Conservation (phyloP, 2,797 vertebrate genomes). For the Acipenser ruthenus region DNA sequence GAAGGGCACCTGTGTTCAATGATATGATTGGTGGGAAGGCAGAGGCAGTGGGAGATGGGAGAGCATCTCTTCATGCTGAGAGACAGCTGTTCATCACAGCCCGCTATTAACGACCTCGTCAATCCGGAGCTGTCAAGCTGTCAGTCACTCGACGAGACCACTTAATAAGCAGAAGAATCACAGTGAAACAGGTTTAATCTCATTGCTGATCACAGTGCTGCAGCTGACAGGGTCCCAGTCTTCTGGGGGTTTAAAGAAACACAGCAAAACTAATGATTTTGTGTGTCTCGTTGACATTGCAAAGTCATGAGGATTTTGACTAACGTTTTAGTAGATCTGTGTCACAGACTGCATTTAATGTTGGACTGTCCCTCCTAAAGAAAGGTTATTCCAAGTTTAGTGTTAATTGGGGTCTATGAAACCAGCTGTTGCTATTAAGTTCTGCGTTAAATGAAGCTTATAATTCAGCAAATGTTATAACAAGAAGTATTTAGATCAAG, state of each 20-base stretch:
- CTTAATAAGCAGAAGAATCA: not conserved
- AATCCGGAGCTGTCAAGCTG: not conserved
- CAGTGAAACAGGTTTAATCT: not conserved
- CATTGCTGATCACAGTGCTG: not conserved
- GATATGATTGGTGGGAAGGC: not conserved
- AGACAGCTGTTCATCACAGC: constrained; percentile 1
- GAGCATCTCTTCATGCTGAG: not conserved
- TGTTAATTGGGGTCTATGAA: too few relatives aligned
- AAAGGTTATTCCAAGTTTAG: too few relatives aligned
- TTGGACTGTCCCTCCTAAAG: too few relatives aligned
- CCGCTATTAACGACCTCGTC: not conserved
- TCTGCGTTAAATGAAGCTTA: too few relatives aligned
- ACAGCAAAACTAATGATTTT: not conserved
- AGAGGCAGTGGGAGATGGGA: not conserved
- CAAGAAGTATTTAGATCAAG: too few relatives aligned
- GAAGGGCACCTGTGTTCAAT: not conserved
- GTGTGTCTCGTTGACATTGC: too few relatives aligned
- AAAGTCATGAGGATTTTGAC: too few relatives aligned
- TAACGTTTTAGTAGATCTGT: too few relatives aligned
- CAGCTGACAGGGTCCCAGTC: not conserved
- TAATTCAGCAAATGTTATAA: too few relatives aligned
- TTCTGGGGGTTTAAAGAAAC: not conserved
- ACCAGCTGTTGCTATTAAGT: too few relatives aligned
- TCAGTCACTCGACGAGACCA: not conserved
- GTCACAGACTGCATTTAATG: too few relatives aligned